These are phyloP conservation scores for Trogon melanurus DNA, from an alignment of 2,113 vertebrate species.

Conservation along the genomic window DNA sequence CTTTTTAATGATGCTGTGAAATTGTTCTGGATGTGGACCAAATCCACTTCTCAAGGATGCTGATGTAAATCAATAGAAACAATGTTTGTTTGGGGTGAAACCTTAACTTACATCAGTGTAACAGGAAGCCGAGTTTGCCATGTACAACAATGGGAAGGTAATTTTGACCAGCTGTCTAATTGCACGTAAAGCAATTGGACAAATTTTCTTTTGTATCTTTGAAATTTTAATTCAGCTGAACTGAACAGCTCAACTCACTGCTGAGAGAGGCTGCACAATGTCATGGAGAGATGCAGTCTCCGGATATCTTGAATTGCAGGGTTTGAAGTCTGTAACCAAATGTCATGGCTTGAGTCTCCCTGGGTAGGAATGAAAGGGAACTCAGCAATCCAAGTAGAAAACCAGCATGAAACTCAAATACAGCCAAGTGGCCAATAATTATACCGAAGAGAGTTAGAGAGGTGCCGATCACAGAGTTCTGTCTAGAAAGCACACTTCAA, in stretches of 20 bases:
- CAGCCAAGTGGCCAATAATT: background rate
- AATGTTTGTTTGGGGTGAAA: background rate
- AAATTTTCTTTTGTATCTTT: background rate
- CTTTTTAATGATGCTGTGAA: background rate
- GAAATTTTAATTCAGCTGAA: background rate
- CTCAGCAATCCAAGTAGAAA: background rate
- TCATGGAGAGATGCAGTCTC: background rate
- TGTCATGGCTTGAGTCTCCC: background rate
- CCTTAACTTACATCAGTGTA: background rate
- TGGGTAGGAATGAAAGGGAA: background rate
- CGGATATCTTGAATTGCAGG: background rate
- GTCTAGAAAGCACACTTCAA: conserved; percentile 1
- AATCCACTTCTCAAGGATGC: background rate
- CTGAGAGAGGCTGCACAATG: background rate
- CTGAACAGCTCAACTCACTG: background rate
- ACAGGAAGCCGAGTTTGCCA: background rate
- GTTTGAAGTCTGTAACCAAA: background rate
- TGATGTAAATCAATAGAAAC: background rate
- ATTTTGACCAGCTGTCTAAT: background rate
- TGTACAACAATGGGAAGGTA: background rate
- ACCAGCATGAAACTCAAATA: background rate
- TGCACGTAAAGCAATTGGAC: background rate
- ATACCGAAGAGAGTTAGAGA: background rate
- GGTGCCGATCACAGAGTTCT: background rate
- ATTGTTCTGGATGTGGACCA: background rate